Evolutionary conservation across 2,888 invertebrate genomes (phyloP), one percentile per base, ranked within the genome.

Genomic region (Limnephilus auricula): DNA sequence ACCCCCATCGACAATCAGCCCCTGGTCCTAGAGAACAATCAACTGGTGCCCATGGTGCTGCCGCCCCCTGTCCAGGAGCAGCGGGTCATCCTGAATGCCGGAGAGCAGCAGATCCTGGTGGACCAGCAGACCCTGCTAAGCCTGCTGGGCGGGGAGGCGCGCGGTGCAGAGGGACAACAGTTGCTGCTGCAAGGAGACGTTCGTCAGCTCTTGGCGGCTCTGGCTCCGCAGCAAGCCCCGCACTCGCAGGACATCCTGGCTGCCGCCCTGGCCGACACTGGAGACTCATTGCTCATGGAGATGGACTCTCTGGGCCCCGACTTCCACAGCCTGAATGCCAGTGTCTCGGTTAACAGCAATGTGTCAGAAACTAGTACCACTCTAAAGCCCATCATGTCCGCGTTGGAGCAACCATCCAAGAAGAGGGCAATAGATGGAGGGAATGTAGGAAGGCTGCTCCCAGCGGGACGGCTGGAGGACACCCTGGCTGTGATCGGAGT

Each of bases 311-410:
- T 97, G 31, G 96, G 96, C 92, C 96, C 97, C 0, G 96, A 96
- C 93, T 96, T 96, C 94, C 95, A 96, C 92, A 96, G 97, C 80
- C 95, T 97, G 31, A 95, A 97, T 94, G 95, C 97, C 92, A 95
- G 96, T 94, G 94, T 96, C 93, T 94, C 96, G 91, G 94, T 96
- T 93, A 95, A 96, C 94, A 94, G 97, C 91, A 96, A 97, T 93
- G 97, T 98, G 0, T 96, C 97, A 5, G 98, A 98, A 94, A 98
- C 98, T 0, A 98, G 97, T 93, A 96, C 97, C 6, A 96, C 97
- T 18, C 95, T 98, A 30, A 96, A 98, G 94, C 97, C 98, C 0
- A 98, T 98, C 90, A 98, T 98, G 98, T 97, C 98, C 1, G 97
- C 98, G 0, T 95, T 97, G 40, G 98, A 98, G 94, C 96, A 97